These are phyloP conservation scores for Panthera uncia DNA, from an alignment of 2,113 vertebrate genomes.

Conservation along the genomic window DNA sequence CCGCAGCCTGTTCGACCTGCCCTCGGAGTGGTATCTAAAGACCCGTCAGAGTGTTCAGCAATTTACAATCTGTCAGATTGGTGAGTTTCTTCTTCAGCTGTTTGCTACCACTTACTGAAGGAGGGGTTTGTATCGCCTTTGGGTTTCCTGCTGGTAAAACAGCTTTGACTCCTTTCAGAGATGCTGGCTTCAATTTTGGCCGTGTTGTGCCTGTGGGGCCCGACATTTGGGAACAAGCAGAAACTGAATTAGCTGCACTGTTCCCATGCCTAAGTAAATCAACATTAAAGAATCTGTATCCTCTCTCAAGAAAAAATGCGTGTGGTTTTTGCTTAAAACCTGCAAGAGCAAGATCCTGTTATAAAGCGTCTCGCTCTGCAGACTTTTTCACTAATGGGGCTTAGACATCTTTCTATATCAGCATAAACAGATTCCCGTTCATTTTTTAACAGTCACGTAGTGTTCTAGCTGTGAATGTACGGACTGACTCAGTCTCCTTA, in stretches of 20 bases:
- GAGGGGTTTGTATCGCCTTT: neutral
- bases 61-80: slow-evolving; percentile 84
- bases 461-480: neutral
- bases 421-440: neutral
- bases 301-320: neutral
- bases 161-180: neutral
- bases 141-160: neutral
- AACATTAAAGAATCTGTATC: neutral
- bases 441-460: neutral
- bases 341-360: neutral
- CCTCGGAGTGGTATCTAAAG: slow-evolving; percentile 80
- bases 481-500: neutral
- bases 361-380: neutral
- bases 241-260: neutral
- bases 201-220: neutral
- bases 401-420: neutral
- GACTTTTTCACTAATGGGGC: neutral
- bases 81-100: slow-evolving; percentile 74
- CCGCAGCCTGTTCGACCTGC: slow-evolving; percentile 84
- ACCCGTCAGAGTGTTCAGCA: slow-evolving; percentile 78
- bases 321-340: neutral
- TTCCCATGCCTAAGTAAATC: neutral
- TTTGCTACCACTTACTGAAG: neutral
- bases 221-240: neutral
- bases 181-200: neutral